A percentile compares a stretch with the other conserved stretches of the same genome.
These are phyloP conservation scores for Limnothrissa miodon DNA, from an alignment of 2,113 vertebrate species.

Conservation along the genomic window DNA sequence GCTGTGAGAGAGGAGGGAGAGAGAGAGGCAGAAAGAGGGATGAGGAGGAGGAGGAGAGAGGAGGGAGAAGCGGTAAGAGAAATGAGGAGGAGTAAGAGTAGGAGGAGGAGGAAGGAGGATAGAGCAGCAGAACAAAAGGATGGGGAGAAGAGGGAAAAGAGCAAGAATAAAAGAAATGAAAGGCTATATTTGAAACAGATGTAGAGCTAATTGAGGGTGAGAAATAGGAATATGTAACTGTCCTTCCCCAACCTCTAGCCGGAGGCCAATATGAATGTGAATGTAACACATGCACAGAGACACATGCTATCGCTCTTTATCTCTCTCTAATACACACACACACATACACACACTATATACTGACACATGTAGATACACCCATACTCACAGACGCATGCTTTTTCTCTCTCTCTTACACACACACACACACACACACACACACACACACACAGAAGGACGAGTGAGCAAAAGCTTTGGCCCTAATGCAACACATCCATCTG, in stretches of 20 bases:
- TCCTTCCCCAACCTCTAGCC: not conserved
- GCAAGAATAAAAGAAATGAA: not conserved
- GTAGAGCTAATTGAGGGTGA: not conserved
- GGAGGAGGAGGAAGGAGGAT: not conserved
- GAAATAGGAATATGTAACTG: not conserved
- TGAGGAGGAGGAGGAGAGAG: not conserved
- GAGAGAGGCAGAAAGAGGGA: not conserved
- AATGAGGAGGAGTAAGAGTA: not conserved
- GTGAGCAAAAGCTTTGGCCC: not conserved
- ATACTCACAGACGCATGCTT: not conserved
- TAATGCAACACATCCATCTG: not conserved
- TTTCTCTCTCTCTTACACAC: not conserved
- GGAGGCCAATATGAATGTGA: not conserved
- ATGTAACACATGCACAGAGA: not conserved
- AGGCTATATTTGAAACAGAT: not conserved
- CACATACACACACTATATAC: not conserved
- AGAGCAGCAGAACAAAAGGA: not conserved
- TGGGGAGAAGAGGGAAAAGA: not conserved
- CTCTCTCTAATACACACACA: not conserved
- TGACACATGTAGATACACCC: not conserved
- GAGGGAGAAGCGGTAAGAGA: not conserved
- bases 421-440: conserved; percentile 7
- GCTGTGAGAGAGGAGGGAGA: not conserved
- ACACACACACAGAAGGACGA: not conserved
- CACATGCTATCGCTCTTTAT: too few relatives aligned